Base-by-base conservation (phyloP, 2,113 vertebrate genomes). In the Hiodon alosoides region DNA sequence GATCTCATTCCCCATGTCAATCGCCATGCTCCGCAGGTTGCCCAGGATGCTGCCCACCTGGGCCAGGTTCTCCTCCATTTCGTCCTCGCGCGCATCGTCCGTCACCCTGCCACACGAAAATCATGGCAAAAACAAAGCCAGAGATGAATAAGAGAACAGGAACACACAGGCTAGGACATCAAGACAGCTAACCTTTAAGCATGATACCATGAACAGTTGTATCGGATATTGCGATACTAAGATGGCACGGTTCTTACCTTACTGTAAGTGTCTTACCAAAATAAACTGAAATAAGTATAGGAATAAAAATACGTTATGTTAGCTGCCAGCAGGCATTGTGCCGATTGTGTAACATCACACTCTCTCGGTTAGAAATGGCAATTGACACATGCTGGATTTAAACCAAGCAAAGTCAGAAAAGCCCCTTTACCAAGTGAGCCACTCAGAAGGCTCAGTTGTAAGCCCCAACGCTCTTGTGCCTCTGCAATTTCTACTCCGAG, bases 1-100 rank as follows among this genome's bases (percentile, higher is more conserved):
- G 0, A 94, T 91, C 87, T 93, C 93, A 52, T 92, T 92, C 76
- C 92, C 84, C 81, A 94, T 90, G 76, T 94, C 93, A 74, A 92
- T 78, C 0, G 92, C 93, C 91, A 94, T 94, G 61, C 84, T 91
- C 72, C 89, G 89, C 79, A 94, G 85, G 51, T 94, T 94, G 0
- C 91, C 88, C 0, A 93, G 74, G 76, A 94, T 91, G 83, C 92
- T 93, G 72, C 87, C 84, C 3, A 93, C 91, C 0, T 94, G 92
- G 2, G 80, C 70, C 81, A 94, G 77, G 81, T 93, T 93, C 77
- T 93, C 92, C 74, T 94, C 91, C 89, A 94, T 92, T 86, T 94
- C 93, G 14, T 92, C 90, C 83, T 94, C 93, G 0, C 86, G 87
- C 1, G 89, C 88, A 4, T 93, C 92, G 0, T 89, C 81, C 0